Evolutionary conservation across 2,888 invertebrate genomes (phyloP).

Genomic region (Ptilodon capucinus): DNA sequence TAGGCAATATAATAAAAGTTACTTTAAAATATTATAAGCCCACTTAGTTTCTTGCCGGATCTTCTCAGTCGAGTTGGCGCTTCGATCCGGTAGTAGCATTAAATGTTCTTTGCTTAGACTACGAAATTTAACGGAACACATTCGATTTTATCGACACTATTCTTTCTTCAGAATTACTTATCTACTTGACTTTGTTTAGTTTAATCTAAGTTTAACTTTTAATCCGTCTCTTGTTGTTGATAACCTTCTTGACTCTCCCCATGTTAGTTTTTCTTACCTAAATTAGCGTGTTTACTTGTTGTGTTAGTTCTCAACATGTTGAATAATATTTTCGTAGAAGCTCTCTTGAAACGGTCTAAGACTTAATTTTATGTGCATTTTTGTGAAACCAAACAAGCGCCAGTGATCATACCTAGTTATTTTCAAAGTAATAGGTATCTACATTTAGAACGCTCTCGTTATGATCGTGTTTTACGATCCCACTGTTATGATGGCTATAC

Average conservation of each 20-base stretch:
- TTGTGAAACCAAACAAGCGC: neutral
- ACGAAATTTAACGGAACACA: no score
- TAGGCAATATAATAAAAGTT: no score
- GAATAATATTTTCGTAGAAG: neutral
- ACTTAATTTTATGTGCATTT: neutral
- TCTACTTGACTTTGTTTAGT: no score
- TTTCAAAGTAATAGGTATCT: neutral
- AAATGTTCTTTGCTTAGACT: no score
- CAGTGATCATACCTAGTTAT: neutral
- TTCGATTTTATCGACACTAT: no score
- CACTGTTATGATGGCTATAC: slow-evolving; percentile 4
- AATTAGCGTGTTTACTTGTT: neutral
- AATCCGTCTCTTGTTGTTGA: neutral
- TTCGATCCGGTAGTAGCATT: no score
- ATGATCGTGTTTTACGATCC: slow-evolving; percentile 18
- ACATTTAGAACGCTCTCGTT: slow-evolving; percentile 11
- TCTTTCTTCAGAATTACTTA: no score
- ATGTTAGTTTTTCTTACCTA: neutral
- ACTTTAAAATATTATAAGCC: no score
- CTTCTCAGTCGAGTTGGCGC: no score
- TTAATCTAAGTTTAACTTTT: no score
- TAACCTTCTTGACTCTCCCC: neutral
- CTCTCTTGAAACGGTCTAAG: neutral
- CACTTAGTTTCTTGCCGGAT: no score
- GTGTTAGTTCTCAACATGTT: neutral